These are phyloP conservation scores for Digitonthophagus gazella DNA, from an alignment of 2,888 invertebrate genomes.

Conservation along the genomic window DNA sequence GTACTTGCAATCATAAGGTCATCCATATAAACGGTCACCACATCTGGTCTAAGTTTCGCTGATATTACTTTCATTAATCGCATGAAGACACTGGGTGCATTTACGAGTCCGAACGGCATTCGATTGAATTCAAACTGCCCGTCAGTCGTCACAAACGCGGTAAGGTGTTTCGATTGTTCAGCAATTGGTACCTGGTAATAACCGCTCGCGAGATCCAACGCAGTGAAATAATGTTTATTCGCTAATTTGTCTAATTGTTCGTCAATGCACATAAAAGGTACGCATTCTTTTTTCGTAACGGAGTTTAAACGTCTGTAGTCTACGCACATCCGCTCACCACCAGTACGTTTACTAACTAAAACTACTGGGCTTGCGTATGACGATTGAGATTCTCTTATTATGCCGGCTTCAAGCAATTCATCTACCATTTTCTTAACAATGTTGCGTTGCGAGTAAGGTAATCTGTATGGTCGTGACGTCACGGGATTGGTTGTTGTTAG, in stretches of 20 bases:
- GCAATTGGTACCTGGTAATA: conserved; percentile 34
- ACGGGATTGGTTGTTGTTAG: conserved; percentile 4
- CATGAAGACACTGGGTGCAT: conserved; percentile 39
- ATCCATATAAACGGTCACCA: conserved; percentile 28
- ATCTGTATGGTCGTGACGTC: conserved; percentile 30
- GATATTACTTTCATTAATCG: conserved; percentile 29
- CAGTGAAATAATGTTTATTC: conserved; percentile 34
- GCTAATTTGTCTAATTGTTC: conserved; percentile 34
- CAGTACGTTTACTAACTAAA: conserved; percentile 28
- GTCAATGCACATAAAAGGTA: conserved; percentile 36
- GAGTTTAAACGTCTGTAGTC: conserved; percentile 32
- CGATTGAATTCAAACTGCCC: no score
- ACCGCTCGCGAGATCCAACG: conserved; percentile 37
- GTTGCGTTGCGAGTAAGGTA: conserved; percentile 25
- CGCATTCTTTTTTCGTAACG: conserved; percentile 35
- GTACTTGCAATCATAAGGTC: conserved; percentile 31
- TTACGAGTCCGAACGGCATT: no score
- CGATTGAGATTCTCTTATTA: conserved; percentile 22
- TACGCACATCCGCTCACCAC: conserved; percentile 28
- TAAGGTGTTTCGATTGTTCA: conserved; percentile 41
- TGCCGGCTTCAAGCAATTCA: conserved; percentile 6
- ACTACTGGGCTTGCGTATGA: conserved; percentile 28
- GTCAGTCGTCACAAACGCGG: no score
- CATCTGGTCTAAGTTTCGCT: conserved; percentile 1
- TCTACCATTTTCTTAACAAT: conserved; percentile 12